These are phyloP conservation scores for Hypolimnas misippus DNA, from an alignment of 2,888 invertebrate genomes.

Conservation along the genomic window DNA sequence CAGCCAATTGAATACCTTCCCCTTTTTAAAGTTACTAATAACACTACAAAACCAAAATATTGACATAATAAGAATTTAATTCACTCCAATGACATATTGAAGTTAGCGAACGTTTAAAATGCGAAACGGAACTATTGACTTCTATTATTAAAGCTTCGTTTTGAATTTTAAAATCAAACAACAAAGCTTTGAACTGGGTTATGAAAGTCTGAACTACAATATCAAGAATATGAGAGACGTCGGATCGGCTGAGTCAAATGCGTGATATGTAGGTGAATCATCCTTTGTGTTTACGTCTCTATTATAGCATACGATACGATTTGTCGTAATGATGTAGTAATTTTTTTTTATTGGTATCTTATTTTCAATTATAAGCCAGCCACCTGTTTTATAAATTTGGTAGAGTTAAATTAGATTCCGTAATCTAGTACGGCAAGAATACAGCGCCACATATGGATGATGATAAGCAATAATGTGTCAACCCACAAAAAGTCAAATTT, in stretches of 20 bases:
- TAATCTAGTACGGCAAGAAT: no score
- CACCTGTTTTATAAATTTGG: neutral
- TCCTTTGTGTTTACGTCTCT: neutral
- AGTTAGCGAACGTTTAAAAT: neutral
- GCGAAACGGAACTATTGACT: neutral
- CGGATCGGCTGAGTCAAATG: neutral
- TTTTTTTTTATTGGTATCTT: neutral
- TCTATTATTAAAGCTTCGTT: conserved; percentile 2
- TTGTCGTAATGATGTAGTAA: neutral
- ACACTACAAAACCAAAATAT: neutral
- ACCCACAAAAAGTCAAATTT: no score
- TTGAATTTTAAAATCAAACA: conserved; percentile 7
- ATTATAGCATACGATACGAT: neutral
- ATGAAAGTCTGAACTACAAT: conserved; percentile 2
- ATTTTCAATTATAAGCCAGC: no score
- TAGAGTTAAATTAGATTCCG: no score
- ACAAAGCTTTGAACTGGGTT: conserved; percentile 1
- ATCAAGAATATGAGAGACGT: neutral
- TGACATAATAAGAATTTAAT: neutral
- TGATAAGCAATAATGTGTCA: no score
- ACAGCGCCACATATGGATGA: no score
- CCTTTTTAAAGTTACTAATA: no score
- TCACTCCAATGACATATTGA: neutral
- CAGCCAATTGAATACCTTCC: no score
- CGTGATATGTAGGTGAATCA: neutral